phyloP scores from a whole-genome alignment of 2,888 invertebrate species.

The Protophormia terraenovae region DNA sequence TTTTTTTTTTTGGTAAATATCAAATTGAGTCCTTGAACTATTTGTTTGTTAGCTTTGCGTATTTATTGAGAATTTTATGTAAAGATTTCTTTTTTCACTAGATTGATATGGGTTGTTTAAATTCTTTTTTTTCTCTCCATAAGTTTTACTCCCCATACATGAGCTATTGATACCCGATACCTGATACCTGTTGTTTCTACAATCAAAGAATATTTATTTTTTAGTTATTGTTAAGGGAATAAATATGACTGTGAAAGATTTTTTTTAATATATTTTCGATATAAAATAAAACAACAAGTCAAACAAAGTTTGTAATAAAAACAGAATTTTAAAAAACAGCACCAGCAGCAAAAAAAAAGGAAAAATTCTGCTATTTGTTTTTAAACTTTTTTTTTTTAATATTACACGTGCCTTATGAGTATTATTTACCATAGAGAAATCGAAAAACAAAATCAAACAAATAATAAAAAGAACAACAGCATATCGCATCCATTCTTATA shows the following conservation, averaged over 20 bases:
- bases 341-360: neutral
- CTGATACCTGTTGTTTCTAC: constrained; percentile 28
- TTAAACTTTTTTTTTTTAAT: neutral
- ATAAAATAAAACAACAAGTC: neutral
- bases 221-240: constrained; percentile 32
- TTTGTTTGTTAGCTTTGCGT: neutral
- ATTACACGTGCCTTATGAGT: constrained; percentile 22
- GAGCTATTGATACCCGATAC: neutral
- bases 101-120: constrained; percentile 4
- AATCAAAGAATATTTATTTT: constrained; percentile 39
- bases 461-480: neutral
- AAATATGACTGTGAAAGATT: neutral
- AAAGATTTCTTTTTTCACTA: neutral
- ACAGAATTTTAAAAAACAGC: neutral
- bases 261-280: neutral
- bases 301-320: constrained; percentile 11
- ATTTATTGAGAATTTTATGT: constrained; percentile 3
- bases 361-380: neutral
- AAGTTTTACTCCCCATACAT: neutral
- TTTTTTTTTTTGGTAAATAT: neutral
- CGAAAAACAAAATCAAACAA: neutral
- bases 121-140: neutral
- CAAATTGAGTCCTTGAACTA: neutral
- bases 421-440: neutral
- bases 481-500: neutral